phyloP scores from a whole-genome alignment of 2,888 invertebrate genomes.

The Nasonia oneida region DNA sequence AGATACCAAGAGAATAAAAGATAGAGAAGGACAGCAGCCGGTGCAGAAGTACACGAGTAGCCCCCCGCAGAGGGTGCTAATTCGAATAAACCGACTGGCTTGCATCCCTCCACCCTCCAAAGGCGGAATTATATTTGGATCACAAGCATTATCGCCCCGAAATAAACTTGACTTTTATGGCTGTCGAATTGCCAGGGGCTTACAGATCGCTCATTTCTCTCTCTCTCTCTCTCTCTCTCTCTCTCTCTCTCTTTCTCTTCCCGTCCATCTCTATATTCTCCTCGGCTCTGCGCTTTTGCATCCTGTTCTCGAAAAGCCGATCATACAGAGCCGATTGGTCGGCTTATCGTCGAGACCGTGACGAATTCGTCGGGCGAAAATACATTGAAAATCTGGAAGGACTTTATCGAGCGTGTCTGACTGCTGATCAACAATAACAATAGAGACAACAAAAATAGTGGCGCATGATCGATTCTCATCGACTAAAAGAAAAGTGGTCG shows the following conservation, averaged over 20 bases:
- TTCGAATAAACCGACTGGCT: conserved; percentile 63
- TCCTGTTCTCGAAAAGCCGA: neutral
- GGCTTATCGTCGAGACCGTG: conserved; percentile 24
- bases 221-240: conserved; percentile 35
- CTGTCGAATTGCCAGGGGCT: conserved; percentile 73
- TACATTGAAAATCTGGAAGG: neutral
- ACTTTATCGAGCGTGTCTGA: neutral
- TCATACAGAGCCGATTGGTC: too few species aligned
- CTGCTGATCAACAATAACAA: neutral
- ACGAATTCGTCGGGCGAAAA: conserved; percentile 11
- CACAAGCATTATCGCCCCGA: conserved; percentile 78
- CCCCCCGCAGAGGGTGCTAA: conserved; percentile 68
- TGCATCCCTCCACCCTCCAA: conserved; percentile 65
- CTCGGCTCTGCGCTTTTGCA: neutral
- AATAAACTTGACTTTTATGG: conserved; percentile 79
- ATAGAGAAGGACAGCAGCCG: conserved; percentile 45
- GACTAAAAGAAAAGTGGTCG: too few species aligned
- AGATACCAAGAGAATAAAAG: conserved; percentile 18
- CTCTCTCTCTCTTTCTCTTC: conserved; percentile 52
- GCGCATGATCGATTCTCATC: too few species aligned
- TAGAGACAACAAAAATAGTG: too few species aligned
- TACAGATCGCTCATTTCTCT: conserved; percentile 66
- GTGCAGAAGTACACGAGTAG: conserved; percentile 58
- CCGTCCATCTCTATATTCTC: conserved; percentile 25
- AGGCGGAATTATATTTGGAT: conserved; percentile 78